Percentiles rank a stretch among this genome's conserved stretches.
Evolutionary conservation across 2,113 vertebrate species (phyloP).

Genomic region (Phyllostomus hastatus): DNA sequence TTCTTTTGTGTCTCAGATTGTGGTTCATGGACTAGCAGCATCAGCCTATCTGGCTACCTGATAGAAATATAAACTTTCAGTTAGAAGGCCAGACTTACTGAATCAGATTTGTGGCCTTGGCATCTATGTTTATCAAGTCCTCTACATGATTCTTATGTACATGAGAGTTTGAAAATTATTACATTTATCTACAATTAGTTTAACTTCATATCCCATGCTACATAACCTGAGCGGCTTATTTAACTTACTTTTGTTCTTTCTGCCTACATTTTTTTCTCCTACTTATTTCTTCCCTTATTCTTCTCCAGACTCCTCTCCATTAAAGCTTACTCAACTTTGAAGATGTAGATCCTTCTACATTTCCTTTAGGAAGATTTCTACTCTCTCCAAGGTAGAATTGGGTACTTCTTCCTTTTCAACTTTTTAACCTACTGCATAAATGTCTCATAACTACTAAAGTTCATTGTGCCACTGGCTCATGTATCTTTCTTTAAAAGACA

Average conservation of each 20-base stretch:
- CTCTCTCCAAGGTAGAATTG: fast-evolving
- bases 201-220: not conserved
- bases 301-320: not conserved
- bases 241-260: not conserved
- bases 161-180: not conserved
- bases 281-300: not conserved
- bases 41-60: not conserved
- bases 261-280: not conserved
- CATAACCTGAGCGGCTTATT: not conserved
- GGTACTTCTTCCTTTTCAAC: not conserved
- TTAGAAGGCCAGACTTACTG: not conserved
- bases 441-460: not conserved
- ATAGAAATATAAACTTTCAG: not conserved
- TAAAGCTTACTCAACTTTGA: not conserved
- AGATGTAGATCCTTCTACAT: not conserved
- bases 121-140: not conserved
- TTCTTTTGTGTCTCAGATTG: not conserved
- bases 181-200: not conserved
- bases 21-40: not conserved
- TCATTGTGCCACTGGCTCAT: not conserved
- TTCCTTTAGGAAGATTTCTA: not conserved
- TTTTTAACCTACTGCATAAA: not conserved
- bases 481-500: not conserved
- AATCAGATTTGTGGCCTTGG: not conserved
- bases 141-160: not conserved